Base-by-base conservation (phyloP, 2,888 invertebrate species). In the Helicoverpa assulta region DNA sequence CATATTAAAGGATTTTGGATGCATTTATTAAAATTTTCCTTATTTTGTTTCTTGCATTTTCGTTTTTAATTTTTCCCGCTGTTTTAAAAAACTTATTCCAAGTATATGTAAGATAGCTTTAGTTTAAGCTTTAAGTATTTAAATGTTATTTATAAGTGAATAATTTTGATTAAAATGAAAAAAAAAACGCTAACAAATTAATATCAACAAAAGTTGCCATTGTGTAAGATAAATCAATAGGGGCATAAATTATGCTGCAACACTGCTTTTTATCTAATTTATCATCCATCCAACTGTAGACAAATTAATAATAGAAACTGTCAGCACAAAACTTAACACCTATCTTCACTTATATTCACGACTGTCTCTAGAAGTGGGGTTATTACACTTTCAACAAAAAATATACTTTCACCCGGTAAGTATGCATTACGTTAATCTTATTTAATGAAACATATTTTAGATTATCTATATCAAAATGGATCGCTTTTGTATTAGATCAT, bases 381-480 rank as follows among this genome's bases (percentile, higher is more conserved):
- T 40, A 40, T 50, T 53, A 21, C 50, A 50, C 33, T 10, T 59
- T 43, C 40, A 64, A 69, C 64, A 65, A 53, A 50, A 58, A 12
- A 57, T 60, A 21, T 43, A 1, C 64, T 77, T 73, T 78, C 70
- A 63, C 66, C 63, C 10, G 12, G 26, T 7, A 4, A 14, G n/a
- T 7, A 4, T 16, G n/a, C 16, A 26, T 63, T 53, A 56, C 21
- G 52, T 60, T 64, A 61, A 67, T 63, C 37, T 56, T 51, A 43
- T 26, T 58, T 37, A 7, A 7, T 50, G 21, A 29, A 55, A 40
- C 43, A 70, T 52, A 62, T 76, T 76, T 51, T 40, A 52, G 6
- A 26, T 73, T 61, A 69, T 66, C 63, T 66, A 33, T 59, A 78
- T 79, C 71, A 55, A 71, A 78, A 66, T 67, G 70, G 67, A 78